Percentiles rank a stretch among this genome's conserved stretches.
phyloP scores from a whole-genome alignment of 2,113 vertebrate species.

The Benitochromis conjunctus region DNA sequence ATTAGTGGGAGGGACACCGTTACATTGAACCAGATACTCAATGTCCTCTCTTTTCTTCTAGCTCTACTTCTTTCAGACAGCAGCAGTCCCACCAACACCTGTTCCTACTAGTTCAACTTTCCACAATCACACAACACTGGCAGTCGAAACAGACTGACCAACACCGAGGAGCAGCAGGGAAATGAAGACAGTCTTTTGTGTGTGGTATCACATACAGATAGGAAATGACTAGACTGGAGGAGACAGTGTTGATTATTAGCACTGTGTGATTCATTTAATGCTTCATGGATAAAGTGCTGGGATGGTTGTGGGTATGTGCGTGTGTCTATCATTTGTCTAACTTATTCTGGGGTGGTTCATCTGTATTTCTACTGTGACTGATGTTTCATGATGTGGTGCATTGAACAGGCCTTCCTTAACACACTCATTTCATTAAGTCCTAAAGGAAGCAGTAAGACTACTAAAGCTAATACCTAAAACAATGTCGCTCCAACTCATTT shows the following conservation, averaged over 20 bases:
- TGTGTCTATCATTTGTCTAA: not conserved
- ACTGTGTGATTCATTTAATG: not conserved
- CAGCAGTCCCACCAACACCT: not conserved
- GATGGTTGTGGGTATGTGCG: not conserved
- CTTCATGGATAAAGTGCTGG: not conserved
- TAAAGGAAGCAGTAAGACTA: not conserved
- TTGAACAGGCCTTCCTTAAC: not conserved
- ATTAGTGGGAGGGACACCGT: rapidly evolving
- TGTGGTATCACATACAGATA: not conserved
- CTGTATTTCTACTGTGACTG: slow-evolving; percentile 6
- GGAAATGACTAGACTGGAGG: not conserved
- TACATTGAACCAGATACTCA: not conserved
- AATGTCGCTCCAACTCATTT: not conserved
- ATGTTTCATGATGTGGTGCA: not conserved
- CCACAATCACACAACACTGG: not conserved
- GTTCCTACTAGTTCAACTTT: not conserved
- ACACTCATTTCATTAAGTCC: not conserved
- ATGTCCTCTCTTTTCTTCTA: slow-evolving; percentile 11
- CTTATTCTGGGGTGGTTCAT: slow-evolving; percentile 3
- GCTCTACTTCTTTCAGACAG: slow-evolving; percentile 73
- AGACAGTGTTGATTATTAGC: not conserved
- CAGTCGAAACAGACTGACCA: slow-evolving; percentile 16
- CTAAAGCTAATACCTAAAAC: not conserved
- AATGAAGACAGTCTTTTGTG: not conserved
- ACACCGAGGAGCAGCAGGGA: not conserved